phyloP scores from a whole-genome alignment of 2,113 vertebrate species.

The Forbesichthys agassizii region DNA sequence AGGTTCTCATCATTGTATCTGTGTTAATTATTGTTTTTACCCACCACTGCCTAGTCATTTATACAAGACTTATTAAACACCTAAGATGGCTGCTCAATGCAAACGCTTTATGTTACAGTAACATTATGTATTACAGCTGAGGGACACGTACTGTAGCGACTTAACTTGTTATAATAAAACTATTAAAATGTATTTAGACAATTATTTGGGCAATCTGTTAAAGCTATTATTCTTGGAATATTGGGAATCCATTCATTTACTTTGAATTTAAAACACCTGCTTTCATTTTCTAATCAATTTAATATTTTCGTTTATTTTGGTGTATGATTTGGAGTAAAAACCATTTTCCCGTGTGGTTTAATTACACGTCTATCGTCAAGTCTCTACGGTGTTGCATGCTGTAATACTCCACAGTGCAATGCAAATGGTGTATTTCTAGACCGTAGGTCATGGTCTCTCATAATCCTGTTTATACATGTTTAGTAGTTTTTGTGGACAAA shows the following conservation, averaged over 20 bases:
- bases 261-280: neutral
- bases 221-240: neutral
- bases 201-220: neutral
- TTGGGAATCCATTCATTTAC: neutral
- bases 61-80: no score
- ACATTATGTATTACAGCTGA: no score
- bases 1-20: no score
- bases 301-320: neutral
- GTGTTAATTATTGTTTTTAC: no score
- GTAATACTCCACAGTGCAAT: conserved; percentile 43
- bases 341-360: neutral
- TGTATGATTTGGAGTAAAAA: neutral
- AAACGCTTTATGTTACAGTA: no score
- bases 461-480: conserved; percentile 70
- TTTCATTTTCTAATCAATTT: neutral
- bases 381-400: conserved; percentile 30
- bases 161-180: no score
- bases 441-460: conserved; percentile 38
- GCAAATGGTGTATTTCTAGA: conserved; percentile 65
- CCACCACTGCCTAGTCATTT: no score
- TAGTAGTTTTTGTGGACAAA: conserved; percentile 71
- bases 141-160: no score
- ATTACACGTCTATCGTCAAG: neutral
- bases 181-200: no score
- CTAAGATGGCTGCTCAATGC: no score